phyloP scores from a whole-genome alignment of 2,888 invertebrate species.

The Leucophenga maculata region DNA sequence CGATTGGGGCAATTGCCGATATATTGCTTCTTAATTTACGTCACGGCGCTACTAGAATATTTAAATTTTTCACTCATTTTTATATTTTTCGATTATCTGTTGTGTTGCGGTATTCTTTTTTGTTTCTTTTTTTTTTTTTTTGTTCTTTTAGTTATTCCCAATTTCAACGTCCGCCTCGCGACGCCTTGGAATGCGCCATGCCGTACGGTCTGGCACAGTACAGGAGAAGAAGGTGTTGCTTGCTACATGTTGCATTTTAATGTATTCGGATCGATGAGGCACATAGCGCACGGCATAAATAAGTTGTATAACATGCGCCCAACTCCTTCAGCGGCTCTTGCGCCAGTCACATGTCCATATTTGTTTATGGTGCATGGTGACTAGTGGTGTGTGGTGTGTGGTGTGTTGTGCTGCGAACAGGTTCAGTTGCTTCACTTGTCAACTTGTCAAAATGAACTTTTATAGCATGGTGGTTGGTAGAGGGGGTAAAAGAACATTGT shows the following conservation, averaged over 20 bases:
- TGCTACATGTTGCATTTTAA: slow-evolving; percentile 62
- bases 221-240: slow-evolving; percentile 51
- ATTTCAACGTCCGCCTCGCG: slow-evolving; percentile 58
- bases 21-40: slow-evolving; percentile 63
- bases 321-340: slow-evolving; percentile 11
- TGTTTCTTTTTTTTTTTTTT: slow-evolving; percentile 29
- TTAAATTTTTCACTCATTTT: slow-evolving; percentile 9
- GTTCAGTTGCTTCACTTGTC: not conserved
- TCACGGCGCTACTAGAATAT: slow-evolving; percentile 60
- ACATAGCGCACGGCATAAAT: slow-evolving; percentile 45
- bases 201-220: not conserved
- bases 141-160: slow-evolving; percentile 9
- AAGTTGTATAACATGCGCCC: slow-evolving; percentile 59
- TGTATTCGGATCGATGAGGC: slow-evolving; percentile 28
- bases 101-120: slow-evolving; percentile 54
- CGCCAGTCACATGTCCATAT: no score
- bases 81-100: slow-evolving; percentile 51
- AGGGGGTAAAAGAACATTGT: no score
- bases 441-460: slow-evolving; percentile 14
- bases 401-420: not conserved
- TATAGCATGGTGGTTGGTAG: not conserved
- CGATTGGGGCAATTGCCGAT: slow-evolving; percentile 48
- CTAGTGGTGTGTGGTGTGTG: no score
- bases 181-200: slow-evolving; percentile 56
- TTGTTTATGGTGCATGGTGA: not conserved